A percentile compares a stretch with the other conserved stretches of the same genome.
These are phyloP conservation scores for Aricia agestis DNA, from an alignment of 1,140 invertebrate species.

Conservation along the genomic window DNA sequence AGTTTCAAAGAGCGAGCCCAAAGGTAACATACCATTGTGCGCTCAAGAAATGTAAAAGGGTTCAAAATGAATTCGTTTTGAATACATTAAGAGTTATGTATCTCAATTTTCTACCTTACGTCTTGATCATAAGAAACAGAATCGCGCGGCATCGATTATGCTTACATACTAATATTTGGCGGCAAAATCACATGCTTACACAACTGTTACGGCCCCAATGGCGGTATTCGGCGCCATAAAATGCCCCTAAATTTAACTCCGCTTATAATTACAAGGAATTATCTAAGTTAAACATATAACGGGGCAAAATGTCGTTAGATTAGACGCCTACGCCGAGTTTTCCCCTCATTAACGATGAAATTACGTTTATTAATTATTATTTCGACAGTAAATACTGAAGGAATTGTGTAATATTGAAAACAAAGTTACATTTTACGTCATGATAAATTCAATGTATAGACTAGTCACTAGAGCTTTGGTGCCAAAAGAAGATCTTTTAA, in stretches of 20 bases:
- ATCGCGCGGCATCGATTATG: not conserved
- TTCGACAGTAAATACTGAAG: no score
- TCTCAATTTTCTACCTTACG: not conserved
- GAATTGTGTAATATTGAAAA: no score
- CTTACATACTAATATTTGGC: conserved; percentile 5
- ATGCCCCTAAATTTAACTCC: not conserved
- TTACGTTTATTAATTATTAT: not conserved
- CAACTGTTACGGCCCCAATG: conserved; percentile 1
- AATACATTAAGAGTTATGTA: not conserved
- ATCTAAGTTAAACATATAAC: not conserved
- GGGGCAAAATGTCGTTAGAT: not conserved
- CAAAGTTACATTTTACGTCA: no score
- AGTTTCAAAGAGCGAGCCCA: not conserved
- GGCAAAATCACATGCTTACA: conserved; percentile 11
- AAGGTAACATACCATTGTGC: not conserved
- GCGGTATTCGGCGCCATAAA: not conserved
- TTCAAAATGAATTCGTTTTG: conserved; percentile 9
- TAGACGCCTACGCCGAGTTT: not conserved
- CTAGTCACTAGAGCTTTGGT: no score
- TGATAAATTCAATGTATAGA: no score
- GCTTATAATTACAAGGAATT: not conserved
- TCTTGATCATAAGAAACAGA: not conserved
- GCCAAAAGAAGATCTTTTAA: no score
- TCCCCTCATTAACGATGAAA: not conserved
- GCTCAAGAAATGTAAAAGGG: conserved; percentile 11